Conservation (phyloP, 2,888 invertebrate genomes). For the Pedicia rivosa region DNA sequence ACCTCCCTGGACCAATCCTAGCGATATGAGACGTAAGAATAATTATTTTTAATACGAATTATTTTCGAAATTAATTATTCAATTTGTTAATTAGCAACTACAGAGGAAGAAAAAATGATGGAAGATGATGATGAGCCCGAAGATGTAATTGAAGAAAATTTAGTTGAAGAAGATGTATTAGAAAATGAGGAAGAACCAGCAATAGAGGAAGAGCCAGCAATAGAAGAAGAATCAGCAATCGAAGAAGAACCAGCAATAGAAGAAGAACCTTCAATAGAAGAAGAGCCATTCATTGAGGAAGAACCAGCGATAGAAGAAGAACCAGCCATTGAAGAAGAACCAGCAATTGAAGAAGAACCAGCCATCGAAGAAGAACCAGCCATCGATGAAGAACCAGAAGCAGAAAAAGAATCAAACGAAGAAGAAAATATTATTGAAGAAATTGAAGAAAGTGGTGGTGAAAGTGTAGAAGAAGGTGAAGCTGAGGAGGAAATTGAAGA, state of each 20-base stretch:
- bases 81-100: too few relatives aligned
- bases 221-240: neutral
- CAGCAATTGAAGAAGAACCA: neutral
- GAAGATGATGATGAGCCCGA: too few relatives aligned
- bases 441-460: slow-evolving; percentile 28
- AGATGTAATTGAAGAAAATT: too few relatives aligned
- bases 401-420: slow-evolving; percentile 13
- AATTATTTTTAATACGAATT: neutral
- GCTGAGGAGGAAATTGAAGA: slow-evolving; percentile 28
- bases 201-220: neutral
- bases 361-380: neutral
- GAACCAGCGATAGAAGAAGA: slow-evolving; percentile 11
- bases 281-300: neutral
- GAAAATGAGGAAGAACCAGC: slow-evolving; percentile 2
- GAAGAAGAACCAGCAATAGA: slow-evolving; percentile 6
- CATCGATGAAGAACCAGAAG: slow-evolving; percentile 7
- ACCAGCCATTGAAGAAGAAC: neutral
- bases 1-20: slow-evolving; percentile 30
- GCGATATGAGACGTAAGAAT: slow-evolving; percentile 20
- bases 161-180: slow-evolving; percentile 15
- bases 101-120: too few relatives aligned
- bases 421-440: neutral
- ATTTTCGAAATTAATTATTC: neutral
- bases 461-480: slow-evolving; percentile 37
- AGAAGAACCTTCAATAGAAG: slow-evolving; percentile 10